phyloP scores from a whole-genome alignment of 2,888 invertebrate species.

The Chrysomela aeneicollis region DNA sequence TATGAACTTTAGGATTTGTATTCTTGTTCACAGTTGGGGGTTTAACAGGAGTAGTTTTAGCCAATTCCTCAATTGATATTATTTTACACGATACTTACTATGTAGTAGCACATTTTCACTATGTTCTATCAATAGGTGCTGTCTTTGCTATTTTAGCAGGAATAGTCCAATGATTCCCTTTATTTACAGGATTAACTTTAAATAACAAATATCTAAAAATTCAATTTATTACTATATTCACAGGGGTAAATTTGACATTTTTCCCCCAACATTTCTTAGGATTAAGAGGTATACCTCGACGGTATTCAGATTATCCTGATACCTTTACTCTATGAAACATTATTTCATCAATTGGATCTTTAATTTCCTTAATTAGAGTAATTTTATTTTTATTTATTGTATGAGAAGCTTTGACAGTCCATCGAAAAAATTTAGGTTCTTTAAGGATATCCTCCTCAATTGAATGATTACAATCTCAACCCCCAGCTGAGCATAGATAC shows the following conservation, averaged over 20 bases:
- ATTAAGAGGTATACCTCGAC: constrained; percentile 76
- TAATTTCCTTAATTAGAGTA: constrained; percentile 66
- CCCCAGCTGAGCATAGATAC: constrained; percentile 69
- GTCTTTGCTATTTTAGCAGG: constrained; percentile 67
- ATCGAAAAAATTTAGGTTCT: constrained; percentile 64
- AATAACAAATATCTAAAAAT: constrained; percentile 63
- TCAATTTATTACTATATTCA: constrained; percentile 77
- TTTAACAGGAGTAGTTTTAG: constrained; percentile 72
- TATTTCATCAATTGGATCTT: constrained; percentile 72
- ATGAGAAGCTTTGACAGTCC: constrained; percentile 20
- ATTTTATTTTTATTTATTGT: constrained; percentile 59
- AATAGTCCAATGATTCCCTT: constrained; percentile 73
- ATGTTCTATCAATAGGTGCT: constrained; percentile 35
- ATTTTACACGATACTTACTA: constrained; percentile 84
- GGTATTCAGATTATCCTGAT: constrained; percentile 65
- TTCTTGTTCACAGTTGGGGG: constrained; percentile 81
- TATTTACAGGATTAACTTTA: constrained; percentile 37
- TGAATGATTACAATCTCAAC: constrained; percentile 69
- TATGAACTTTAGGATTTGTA: constrained; percentile 79
- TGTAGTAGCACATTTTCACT: constrained; percentile 44
- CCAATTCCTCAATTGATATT: constrained; percentile 81
- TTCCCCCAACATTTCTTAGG: constrained; percentile 83
- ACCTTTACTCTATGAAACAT: constrained; percentile 66
- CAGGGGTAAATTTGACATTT: constrained; percentile 81
- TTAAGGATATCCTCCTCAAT: constrained; percentile 66